Evolutionary conservation across 2,797 vertebrate genomes (phyloP).

Genomic region (Typhlichthys eigenmanni): DNA sequence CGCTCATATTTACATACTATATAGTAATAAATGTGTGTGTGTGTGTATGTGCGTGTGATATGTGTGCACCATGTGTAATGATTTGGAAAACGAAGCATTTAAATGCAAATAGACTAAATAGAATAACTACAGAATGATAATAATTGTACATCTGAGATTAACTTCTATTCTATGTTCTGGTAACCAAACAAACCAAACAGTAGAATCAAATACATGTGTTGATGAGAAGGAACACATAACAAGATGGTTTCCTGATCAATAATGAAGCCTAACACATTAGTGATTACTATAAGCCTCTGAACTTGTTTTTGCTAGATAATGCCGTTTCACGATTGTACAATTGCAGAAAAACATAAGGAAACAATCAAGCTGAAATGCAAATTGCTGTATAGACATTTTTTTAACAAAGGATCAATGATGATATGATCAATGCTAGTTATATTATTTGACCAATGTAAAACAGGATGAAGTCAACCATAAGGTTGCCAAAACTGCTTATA

Average conservation of each 20-base stretch:
- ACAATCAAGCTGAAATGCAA: constrained; percentile 18
- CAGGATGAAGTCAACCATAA: constrained; percentile 22
- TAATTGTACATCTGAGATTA: constrained; percentile 50
- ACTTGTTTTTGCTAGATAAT: constrained; percentile 57
- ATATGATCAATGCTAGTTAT: constrained; percentile 18
- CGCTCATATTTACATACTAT: background rate
- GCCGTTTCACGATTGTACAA: constrained; percentile 44
- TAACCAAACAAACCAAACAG: constrained; percentile 59
- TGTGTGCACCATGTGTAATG: background rate
- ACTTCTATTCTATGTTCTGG: constrained; percentile 49
- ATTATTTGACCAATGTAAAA: constrained; percentile 32
- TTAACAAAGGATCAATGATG: constrained; percentile 32
- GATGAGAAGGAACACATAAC: constrained; percentile 56
- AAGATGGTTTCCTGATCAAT: constrained; percentile 58
- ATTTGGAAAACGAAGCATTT: constrained; percentile 37
- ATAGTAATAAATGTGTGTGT: background rate
- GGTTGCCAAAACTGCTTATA: constrained; percentile 45
- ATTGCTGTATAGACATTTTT: constrained; percentile 25
- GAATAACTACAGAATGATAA: constrained; percentile 44
- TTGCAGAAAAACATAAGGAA: constrained; percentile 25
- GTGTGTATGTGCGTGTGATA: background rate
- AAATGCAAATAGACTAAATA: constrained; percentile 31
- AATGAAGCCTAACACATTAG: constrained; percentile 46
- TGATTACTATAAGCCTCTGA: constrained; percentile 34
- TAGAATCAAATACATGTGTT: constrained; percentile 54